These are phyloP conservation scores for Lepisosteus osseus DNA, from an alignment of 2,113 vertebrate species.

Conservation along the genomic window DNA sequence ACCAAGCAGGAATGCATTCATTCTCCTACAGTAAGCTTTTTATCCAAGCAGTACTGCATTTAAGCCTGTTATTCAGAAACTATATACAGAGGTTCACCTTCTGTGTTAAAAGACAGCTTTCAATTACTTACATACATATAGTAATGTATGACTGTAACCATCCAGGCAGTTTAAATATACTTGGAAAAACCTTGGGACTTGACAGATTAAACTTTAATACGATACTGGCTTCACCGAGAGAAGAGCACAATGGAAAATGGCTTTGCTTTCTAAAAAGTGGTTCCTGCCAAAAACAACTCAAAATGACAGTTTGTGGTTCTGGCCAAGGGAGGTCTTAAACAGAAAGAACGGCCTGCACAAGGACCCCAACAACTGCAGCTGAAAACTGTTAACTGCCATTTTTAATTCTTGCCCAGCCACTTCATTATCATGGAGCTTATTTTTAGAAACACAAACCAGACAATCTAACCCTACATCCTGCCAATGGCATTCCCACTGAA, in stretches of 20 bases:
- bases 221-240: background rate
- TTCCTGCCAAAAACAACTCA: constrained; percentile 13
- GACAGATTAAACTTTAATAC: constrained; percentile 8
- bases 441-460: constrained; percentile 5
- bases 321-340: constrained; percentile 4
- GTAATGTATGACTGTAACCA: background rate
- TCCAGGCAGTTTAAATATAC: background rate
- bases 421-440: background rate
- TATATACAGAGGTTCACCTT: no score
- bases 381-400: constrained; percentile 10
- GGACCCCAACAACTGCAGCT: background rate
- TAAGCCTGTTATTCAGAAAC: no score
- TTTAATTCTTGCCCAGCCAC: constrained; percentile 5
- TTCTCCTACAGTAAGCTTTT: no score
- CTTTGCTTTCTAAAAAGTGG: constrained; percentile 3
- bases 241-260: constrained; percentile 5
- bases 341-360: background rate
- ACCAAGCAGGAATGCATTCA: no score
- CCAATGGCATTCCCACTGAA: background rate
- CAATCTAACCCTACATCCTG: background rate
- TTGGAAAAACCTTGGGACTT: background rate
- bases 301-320: constrained; percentile 17
- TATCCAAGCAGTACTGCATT: no score
- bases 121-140: no score
- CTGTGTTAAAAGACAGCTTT: no score